These are phyloP conservation scores for Drosophila paranaensis DNA, from an alignment of 2,888 invertebrate species.

Conservation along the genomic window DNA sequence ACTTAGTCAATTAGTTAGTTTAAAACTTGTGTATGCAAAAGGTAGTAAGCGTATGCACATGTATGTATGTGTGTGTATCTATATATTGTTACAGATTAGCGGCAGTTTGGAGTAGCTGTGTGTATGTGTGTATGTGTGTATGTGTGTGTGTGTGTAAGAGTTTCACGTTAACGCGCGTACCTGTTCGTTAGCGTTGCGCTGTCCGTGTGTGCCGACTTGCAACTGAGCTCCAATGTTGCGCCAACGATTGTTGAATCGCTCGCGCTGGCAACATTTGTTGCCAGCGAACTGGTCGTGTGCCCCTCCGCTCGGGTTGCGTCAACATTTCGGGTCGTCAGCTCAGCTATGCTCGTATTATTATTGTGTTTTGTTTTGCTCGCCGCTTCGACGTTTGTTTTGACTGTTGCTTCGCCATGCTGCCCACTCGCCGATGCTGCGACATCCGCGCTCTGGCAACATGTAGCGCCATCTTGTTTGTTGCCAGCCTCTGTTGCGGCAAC, in stretches of 20 bases:
- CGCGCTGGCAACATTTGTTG: constrained; percentile 56
- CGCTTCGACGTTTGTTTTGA: constrained; percentile 76
- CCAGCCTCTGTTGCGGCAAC: constrained; percentile 18
- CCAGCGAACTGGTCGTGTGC: constrained; percentile 56
- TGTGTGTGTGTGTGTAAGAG: neutral
- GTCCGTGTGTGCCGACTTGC: constrained; percentile 84
- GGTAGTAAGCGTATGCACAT: neutral
- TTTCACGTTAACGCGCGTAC: constrained; percentile 75
- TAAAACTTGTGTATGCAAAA: constrained; percentile 12
- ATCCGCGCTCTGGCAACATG: constrained; percentile 64
- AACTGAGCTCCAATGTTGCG: constrained; percentile 75
- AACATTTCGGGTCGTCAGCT: constrained; percentile 45
- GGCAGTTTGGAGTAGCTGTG: constrained; percentile 22
- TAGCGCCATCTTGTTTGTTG: constrained; percentile 48
- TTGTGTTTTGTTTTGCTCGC: constrained; percentile 81
- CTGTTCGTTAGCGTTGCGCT: constrained; percentile 81
- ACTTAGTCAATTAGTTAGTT: constrained; percentile 18
- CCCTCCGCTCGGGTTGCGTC: constrained; percentile 61
- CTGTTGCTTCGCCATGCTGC: constrained; percentile 57
- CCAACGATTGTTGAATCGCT: constrained; percentile 51
- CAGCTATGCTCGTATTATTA: constrained; percentile 22
- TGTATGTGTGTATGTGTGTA: neutral
- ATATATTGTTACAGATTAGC: constrained; percentile 37
- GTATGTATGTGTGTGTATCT: constrained; percentile 6
- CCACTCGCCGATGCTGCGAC: constrained; percentile 32